Evolutionary conservation across 2,888 invertebrate species (phyloP), one percentile per base, ranked within the genome.

Genomic region (Chrysodeixis includens): DNA sequence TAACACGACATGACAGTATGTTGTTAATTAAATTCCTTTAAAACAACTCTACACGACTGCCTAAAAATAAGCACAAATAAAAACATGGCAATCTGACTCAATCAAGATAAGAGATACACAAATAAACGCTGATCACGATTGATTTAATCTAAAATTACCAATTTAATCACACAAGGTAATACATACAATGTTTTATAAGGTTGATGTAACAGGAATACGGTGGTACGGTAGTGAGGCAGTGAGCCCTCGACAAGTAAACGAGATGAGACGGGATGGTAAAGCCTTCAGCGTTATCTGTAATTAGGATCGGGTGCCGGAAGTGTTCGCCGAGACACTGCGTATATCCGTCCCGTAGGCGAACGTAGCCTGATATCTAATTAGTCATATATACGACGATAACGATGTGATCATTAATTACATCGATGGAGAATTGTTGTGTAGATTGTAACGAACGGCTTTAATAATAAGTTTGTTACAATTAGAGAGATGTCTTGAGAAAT

Each of bases 291-390:
- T 89, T 93, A 93, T 93, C 93, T 93, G 89, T 93, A 93, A 93
- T 93, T 93, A 93, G 92, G 89, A 92, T 92, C 92, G 88, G 90
- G 88, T 87, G 86, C 83, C 84, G 88, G 88, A 90, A 91, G 88
- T 80, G 79, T 86, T 84, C 84, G 77, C 79, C 78, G 86, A 88
- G 89, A 88, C 87, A 87, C 87, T 84, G 83, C 82, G 81, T 84
- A 81, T 79, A 84, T 85, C 85, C 83, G 83, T 75, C 79, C 79
- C 71, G 69, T 62, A 61, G 60, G 67, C 56, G 69, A 64, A 71
- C 66, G 52, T 52, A 56, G 54, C 62, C 56, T 67, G 61, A 71
- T 71, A 74, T 69, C 78, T 74, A 82, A 82, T 81, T 81, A 81
- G 66, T 82, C 77, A 74, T 73, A 71, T 71, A 64, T 56, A 68